Percentiles rank a stretch among this genome's conserved stretches.
These are phyloP conservation scores for Tridacna crocea DNA, from an alignment of 2,888 invertebrate genomes.

Conservation along the genomic window DNA sequence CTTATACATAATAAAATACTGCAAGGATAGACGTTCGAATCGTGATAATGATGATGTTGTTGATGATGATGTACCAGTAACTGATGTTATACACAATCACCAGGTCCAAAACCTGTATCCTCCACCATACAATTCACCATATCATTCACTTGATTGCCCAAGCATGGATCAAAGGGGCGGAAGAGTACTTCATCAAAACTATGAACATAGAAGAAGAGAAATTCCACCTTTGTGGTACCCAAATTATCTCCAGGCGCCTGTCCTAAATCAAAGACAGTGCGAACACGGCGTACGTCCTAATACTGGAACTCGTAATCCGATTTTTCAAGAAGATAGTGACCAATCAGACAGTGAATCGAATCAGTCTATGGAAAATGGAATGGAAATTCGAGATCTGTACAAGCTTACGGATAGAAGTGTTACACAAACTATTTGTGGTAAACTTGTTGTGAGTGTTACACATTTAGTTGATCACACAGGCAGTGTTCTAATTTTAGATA, in stretches of 20 bases:
- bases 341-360: not conserved
- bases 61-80: too few species aligned
- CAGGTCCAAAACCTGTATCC: too few species aligned
- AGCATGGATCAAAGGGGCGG: too few species aligned
- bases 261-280: too few species aligned
- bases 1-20: not conserved
- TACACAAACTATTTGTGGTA: slow-evolving; percentile 54
- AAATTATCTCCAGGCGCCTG: too few species aligned
- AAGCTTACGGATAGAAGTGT: slow-evolving; percentile 55
- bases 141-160: too few species aligned
- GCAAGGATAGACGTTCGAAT: not conserved
- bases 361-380: not conserved
- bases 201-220: too few species aligned
- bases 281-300: not conserved
- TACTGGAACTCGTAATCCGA: not conserved
- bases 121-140: too few species aligned
- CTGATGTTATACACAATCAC: too few species aligned
- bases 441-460: slow-evolving; percentile 65
- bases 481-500: slow-evolving; percentile 64
- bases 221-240: too few species aligned
- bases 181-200: too few species aligned
- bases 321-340: not conserved
- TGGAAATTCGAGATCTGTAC: slow-evolving; percentile 29
- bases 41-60: too few species aligned
- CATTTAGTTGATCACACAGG: slow-evolving; percentile 62